Conservation (phyloP, 1,140 invertebrate species). For the Lepidostoma basale region DNA sequence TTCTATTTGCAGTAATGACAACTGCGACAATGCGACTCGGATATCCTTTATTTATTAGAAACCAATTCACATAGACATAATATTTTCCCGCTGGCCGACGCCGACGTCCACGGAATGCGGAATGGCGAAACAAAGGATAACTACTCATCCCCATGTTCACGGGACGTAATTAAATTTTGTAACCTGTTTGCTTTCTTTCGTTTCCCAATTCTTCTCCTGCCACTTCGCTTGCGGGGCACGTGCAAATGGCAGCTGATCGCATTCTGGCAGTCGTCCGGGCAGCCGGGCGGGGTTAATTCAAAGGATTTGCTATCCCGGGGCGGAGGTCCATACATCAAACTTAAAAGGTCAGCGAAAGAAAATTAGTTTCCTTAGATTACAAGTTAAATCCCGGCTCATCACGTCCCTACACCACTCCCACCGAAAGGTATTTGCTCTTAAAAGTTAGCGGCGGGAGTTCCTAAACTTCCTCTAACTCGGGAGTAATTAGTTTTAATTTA, state of each 20-base stretch:
- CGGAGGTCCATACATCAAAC: slow-evolving; percentile 16
- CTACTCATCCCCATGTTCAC: slow-evolving; percentile 22
- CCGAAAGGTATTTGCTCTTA: slow-evolving; percentile 4
- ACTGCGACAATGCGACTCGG: too few relatives aligned
- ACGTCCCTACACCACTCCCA: not conserved
- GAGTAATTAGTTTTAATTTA: slow-evolving; percentile 22
- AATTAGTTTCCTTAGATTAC: slow-evolving; percentile 26
- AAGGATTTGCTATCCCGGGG: slow-evolving; percentile 4
- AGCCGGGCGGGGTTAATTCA: slow-evolving; percentile 4
- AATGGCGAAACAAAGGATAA: not conserved
- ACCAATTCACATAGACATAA: slow-evolving; percentile 1
- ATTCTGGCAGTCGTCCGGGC: slow-evolving; percentile 1
- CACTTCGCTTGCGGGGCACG: slow-evolving; percentile 11
- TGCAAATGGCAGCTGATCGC: slow-evolving; percentile 25
- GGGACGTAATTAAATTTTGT: slow-evolving; percentile 41
- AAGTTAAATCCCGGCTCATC: slow-evolving; percentile 18
- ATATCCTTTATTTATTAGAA: not conserved
- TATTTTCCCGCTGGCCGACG: not conserved
- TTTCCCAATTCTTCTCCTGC: slow-evolving; percentile 8
- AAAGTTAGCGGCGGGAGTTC: not conserved
- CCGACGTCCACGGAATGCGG: not conserved
- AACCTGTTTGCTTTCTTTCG: slow-evolving; percentile 39
- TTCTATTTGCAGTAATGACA: too few relatives aligned
- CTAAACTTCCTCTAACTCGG: slow-evolving; percentile 3
- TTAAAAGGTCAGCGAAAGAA: slow-evolving; percentile 27